phyloP scores from a whole-genome alignment of 2,797 vertebrate genomes.

The Melanotaenia trifasciata region DNA sequence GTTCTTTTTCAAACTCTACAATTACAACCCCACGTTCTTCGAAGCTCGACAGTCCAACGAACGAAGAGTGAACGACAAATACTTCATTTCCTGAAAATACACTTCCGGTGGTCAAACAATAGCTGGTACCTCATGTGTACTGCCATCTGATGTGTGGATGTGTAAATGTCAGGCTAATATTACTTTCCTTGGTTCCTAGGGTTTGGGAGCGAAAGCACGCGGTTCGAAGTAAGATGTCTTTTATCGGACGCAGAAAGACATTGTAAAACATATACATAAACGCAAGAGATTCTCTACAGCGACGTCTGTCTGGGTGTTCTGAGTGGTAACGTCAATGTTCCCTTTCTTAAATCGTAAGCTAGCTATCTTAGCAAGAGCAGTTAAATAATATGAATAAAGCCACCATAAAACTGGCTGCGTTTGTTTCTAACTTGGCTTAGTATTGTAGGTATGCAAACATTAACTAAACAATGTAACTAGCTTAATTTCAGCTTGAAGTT shows the following conservation, averaged over 20 bases:
- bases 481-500: background rate
- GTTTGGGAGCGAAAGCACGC: slow-evolving; percentile 13
- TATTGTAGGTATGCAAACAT: background rate
- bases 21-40: background rate
- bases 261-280: background rate
- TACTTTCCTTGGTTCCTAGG: slow-evolving; percentile 20
- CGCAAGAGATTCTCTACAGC: slow-evolving; percentile 1
- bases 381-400: slow-evolving; percentile 25
- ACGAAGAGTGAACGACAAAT: slow-evolving; percentile 26
- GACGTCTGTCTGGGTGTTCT: background rate
- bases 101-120: slow-evolving; percentile 32
- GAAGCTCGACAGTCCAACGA: background rate
- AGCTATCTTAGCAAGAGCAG: slow-evolving; percentile 42
- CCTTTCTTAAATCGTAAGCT: slow-evolving; percentile 34
- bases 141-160: slow-evolving; percentile 52
- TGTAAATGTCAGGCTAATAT: slow-evolving; percentile 30
- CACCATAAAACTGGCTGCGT: slow-evolving; percentile 5
- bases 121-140: background rate
- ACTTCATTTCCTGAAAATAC: slow-evolving; percentile 14
- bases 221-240: slow-evolving; percentile 35
- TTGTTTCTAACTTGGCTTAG: background rate
- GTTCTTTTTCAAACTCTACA: background rate
- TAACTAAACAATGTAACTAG: background rate
- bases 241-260: background rate
- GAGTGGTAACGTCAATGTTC: slow-evolving; percentile 43